Evolutionary conservation across 2,888 invertebrate species (phyloP), one percentile per base, ranked within the genome.

Genomic region (Sarcophaga carnaria): DNA sequence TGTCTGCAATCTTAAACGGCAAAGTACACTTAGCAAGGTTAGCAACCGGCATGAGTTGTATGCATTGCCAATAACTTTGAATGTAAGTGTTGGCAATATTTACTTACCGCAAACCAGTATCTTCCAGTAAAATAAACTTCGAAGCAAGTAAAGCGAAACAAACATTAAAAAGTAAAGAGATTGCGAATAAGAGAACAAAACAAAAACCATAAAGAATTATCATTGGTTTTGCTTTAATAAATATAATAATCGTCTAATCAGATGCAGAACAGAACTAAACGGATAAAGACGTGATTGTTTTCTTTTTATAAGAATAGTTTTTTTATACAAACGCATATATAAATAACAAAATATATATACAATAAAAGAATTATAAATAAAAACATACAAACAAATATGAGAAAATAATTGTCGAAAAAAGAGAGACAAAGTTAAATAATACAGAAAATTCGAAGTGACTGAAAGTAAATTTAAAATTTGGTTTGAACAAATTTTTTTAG

Each of bases 171-270:
- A 37, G 8, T 37, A 6, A 2, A 37, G 37, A 37, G 8, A 37
- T 37, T 37, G 45, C 66, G 72, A 79, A 83, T 74, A 64, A 22
- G 22, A 74, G 80, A 72, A 75, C 62, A 77, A 75, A 81, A 63
- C 80, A 80, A 67, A 80, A 60, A 11, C 20, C 14, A 54, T 8
- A 54, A 66, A 72, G 60, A 20, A 17, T 25, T 45, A 45, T 49
- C 49, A 25, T 25, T n/a, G 20, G 17, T 25, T 2, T 63, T 71
- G 27, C 59, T 74, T 66, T 14, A 76, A 45, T 54, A 17, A 27
- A 63, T 76, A 54, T 54, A 54, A 14, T 54, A 54, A 54, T 12
- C 2, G 17, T 11, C 1, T 5, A 54, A 70, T 54, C 74, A 84
- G 64, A 78, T 67, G 66, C 76, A 82, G 54, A 71, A 77, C 62